Base-by-base conservation (phyloP, 2,113 vertebrate species). In the Cryptomyrus ogoouensis region DNA sequence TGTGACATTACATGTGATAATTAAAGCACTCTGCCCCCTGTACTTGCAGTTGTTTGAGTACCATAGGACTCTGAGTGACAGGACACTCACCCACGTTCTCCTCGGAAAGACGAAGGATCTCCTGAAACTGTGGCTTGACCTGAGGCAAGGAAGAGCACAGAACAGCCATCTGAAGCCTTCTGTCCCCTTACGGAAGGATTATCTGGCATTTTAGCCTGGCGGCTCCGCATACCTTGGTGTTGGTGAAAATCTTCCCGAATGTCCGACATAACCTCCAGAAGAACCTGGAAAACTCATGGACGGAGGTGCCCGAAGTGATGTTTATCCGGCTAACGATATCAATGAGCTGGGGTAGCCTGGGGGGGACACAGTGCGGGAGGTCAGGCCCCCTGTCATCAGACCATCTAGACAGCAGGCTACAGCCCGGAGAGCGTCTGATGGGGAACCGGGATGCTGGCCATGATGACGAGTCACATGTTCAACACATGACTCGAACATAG, bases 111-210 rank as follows among this genome's bases (percentile, higher is more conserved):
- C 98, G 96, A 93, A 99, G 96, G 93, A 99, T 99, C 95, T 99
- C 98, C 92, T 99, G 98, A 91, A 99, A 99, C 90, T 99, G 98
- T 92, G 98, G 98, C 94, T 99, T 99, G 91, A 99, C 98, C 98
- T 99, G 92, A 89, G 89, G 46, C 89, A 31, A 88, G 88, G 10
- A 90, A 12, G 47, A 88, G 62, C 19, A 70, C 3, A 74, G 88
- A 47, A 47, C 1, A 47, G 83, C n/a, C n/a, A 46, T 3, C 3
- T 35, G 6, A 53, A 35, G 31, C 12, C 74, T 44, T 15, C 7
- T 9, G 12, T 56, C 17, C 7, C 0, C 85, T 87, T 5, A 50
- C 21, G 27, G 4, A 53, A 5, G 62, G 58, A 90, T 56, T 70
- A 74, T 13, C 13, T 3, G 56, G n/a, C 44, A 3, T 10, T 52